A percentile compares a stretch with the other conserved stretches of the same genome.
Conservation (phyloP, 2,113 vertebrate genomes). For the Corythoichthys intestinalis region DNA sequence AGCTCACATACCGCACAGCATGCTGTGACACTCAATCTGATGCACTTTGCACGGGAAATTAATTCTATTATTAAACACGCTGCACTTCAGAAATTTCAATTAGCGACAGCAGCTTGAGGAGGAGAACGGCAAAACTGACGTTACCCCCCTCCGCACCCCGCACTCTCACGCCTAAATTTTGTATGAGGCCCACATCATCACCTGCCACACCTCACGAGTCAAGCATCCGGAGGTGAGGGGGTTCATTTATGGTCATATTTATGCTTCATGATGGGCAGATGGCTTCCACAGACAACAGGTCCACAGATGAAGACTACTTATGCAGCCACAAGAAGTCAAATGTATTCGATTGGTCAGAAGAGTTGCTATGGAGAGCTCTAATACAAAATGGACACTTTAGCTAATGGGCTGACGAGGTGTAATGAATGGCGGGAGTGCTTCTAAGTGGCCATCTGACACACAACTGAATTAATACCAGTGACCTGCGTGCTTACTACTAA, state of each 20-base stretch:
- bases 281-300: slow-evolving; percentile 4
- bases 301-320: slow-evolving; percentile 47
- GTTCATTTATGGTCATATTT: slow-evolving; percentile 44
- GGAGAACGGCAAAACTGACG: slow-evolving; percentile 50
- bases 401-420: slow-evolving; percentile 46
- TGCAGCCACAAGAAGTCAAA: slow-evolving; percentile 52
- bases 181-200: slow-evolving; percentile 67
- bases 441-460: slow-evolving; percentile 18
- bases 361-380: slow-evolving; percentile 26
- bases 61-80: slow-evolving; percentile 80
- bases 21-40: slow-evolving; percentile 66
- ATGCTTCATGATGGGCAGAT: not conserved
- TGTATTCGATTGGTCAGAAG: slow-evolving; percentile 44
- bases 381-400: slow-evolving; percentile 48
- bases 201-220: slow-evolving; percentile 56
- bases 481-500: slow-evolving; percentile 37
- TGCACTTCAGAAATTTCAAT: slow-evolving; percentile 79
- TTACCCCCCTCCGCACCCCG: slow-evolving; percentile 25
- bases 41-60: slow-evolving; percentile 76
- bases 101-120: slow-evolving; percentile 60
- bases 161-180: slow-evolving; percentile 71
- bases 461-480: slow-evolving; percentile 47
- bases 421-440: slow-evolving; percentile 18
- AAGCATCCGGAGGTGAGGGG: slow-evolving; percentile 62
- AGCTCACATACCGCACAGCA: slow-evolving; percentile 32